Evolutionary conservation across 2,888 invertebrate genomes (phyloP).

Genomic region (Cantharis rustica): DNA sequence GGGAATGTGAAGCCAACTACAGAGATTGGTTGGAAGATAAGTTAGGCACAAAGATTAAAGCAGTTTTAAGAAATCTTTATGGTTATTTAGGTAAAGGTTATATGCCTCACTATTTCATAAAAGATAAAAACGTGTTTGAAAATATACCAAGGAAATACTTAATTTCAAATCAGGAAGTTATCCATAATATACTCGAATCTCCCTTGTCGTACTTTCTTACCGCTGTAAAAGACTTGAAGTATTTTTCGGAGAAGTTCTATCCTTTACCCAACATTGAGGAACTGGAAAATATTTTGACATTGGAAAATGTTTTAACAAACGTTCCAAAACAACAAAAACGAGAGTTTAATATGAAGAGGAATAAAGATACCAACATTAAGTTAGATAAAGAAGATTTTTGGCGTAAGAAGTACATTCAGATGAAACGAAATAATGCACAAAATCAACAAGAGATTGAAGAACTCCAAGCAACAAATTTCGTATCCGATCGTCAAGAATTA

Average conservation of each 20-base stretch:
- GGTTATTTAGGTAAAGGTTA: constrained; percentile 64
- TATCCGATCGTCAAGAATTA: constrained; percentile 36
- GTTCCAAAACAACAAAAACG: constrained; percentile 6
- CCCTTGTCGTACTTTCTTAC: constrained; percentile 73
- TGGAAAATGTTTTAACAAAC: constrained; percentile 22
- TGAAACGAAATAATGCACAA: not conserved
- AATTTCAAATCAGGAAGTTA: constrained; percentile 66
- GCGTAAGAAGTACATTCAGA: constrained; percentile 3
- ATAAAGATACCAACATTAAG: not conserved
- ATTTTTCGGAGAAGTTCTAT: constrained; percentile 66
- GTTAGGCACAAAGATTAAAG: constrained; percentile 68
- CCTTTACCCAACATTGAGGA: constrained; percentile 65
- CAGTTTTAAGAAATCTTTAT: constrained; percentile 68
- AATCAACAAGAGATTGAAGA: not conserved
- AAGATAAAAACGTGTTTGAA: constrained; percentile 72
- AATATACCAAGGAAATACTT: constrained; percentile 69
- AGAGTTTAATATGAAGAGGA: not conserved
- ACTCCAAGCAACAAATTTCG: constrained; percentile 23
- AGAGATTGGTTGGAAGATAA: constrained; percentile 76
- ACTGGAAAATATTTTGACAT: constrained; percentile 42
- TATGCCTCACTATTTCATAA: constrained; percentile 75
- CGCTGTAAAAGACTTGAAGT: constrained; percentile 71
- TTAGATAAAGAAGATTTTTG: constrained; percentile 14
- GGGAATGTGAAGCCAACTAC: constrained; percentile 74
- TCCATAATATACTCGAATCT: constrained; percentile 71